Evolutionary conservation across 2,113 vertebrate genomes (phyloP), one percentile per base, ranked within the genome.

Genomic region (Cavia aperea): DNA sequence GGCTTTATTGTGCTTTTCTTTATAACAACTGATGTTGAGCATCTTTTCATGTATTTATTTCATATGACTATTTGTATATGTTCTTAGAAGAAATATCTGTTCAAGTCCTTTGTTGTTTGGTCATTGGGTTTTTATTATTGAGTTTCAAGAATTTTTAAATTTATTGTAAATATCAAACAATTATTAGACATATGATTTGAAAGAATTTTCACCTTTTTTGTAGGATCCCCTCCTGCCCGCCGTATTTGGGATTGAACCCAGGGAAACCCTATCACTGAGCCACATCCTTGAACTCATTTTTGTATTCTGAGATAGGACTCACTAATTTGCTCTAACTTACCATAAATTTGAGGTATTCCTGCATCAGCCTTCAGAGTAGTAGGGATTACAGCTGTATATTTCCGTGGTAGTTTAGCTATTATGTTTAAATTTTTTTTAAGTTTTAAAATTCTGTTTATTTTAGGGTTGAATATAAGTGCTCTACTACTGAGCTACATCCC

Each of bases 1-100:
- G 81, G 77, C 83, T 88, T 92, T 90, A 66, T 51, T 73, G 85
- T 92, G 18, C 66, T 63, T 68, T 86, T 86, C 39, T 33, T 92
- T 43, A 49, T 65, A 70, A 88, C 72, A 56, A 79, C 18, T 91
- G 65, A 84, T 60, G 4, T 39, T 91, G 39, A 81, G 19, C 79
- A 83, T 73, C 33, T 83, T 85, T 66, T 86, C 81, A 65, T 84
- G 56, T 21, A 12, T 46, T 51, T 60, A 46, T 83, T 83, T 43
- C 58, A 33, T 60, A 60, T 81, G 19, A 15, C 43, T 63, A 84
- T 84, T 65, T 2, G 15, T 21, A 12, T 33, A 14, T 73, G 29
- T n/a, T 85, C 36, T 75, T 78, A n/a, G 70, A 90, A 54, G 58
- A 39, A 84, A 54, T n/a, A n/a, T 51, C 58, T 73, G 7, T 63